These are phyloP conservation scores for Vidua macroura DNA, from an alignment of 2,113 vertebrate genomes.

Conservation along the genomic window DNA sequence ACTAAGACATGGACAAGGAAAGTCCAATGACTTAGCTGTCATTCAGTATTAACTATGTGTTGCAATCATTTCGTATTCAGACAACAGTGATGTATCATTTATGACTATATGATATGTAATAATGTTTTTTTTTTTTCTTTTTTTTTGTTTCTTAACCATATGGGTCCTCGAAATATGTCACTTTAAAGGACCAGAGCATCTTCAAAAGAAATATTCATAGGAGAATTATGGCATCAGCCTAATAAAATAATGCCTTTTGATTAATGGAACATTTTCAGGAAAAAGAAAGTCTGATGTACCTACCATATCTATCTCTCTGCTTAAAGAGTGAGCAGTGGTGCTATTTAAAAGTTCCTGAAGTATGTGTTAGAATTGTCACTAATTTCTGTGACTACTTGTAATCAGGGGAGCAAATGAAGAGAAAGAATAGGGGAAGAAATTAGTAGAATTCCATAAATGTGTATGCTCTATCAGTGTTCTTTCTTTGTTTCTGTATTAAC, in stretches of 20 bases:
- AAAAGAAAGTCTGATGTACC: neutral
- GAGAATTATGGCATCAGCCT: neutral
- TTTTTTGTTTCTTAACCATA: neutral
- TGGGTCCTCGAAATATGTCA: neutral
- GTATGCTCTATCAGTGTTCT: neutral
- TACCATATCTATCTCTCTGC: neutral
- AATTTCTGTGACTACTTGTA: neutral
- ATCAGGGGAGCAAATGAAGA: neutral
- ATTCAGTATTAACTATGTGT: neutral
- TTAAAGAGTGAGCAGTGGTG: neutral
- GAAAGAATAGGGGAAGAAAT: neutral
- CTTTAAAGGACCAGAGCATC: neutral
- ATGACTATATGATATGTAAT: neutral
- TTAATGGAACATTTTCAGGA: neutral
- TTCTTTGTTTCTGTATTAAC: neutral
- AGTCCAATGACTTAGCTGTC: neutral
- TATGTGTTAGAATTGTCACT: neutral
- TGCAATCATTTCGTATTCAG: neutral
- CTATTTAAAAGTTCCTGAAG: neutral
- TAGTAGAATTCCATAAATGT: neutral
- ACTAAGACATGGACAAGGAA: neutral
- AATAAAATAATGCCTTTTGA: neutral
- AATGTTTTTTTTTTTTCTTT: neutral
- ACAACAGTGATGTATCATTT: conserved; percentile 14
- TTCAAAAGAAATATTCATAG: conserved; percentile 16